Evolutionary conservation across 2,888 invertebrate genomes (phyloP).

Genomic region (Pheosia tremula): DNA sequence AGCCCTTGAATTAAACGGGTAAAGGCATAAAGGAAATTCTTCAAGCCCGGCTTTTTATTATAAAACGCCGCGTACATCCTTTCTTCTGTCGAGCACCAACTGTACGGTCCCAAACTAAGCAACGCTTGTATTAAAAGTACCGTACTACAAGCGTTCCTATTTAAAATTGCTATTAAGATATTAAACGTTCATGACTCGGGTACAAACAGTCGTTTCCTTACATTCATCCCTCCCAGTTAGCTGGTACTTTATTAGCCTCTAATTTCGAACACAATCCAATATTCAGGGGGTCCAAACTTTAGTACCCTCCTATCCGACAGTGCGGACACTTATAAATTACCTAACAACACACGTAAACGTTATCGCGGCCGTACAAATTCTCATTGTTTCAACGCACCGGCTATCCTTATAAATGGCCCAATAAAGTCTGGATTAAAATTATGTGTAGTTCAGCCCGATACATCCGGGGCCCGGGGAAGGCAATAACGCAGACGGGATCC

Average conservation of each 20-base stretch:
- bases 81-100: neutral
- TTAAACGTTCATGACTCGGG: too few relatives aligned
- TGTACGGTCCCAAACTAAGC: too few relatives aligned
- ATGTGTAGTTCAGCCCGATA: conserved; percentile 50
- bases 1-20: conserved; percentile 25
- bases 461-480: conserved; percentile 38
- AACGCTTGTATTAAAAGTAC: too few relatives aligned
- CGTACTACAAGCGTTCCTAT: too few relatives aligned
- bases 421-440: conserved; percentile 56
- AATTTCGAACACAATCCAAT: conserved; percentile 4
- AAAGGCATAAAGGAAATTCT: conserved; percentile 15
- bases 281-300: conserved; percentile 22
- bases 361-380: conserved; percentile 19
- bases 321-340: conserved; percentile 6
- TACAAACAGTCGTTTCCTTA: too few relatives aligned
- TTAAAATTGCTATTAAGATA: too few relatives aligned
- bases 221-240: neutral
- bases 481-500: conserved; percentile 51
- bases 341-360: conserved; percentile 16
- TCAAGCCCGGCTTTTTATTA: conserved; percentile 34
- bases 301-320: neutral
- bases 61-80: neutral
- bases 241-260: neutral
- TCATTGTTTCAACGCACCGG: conserved; percentile 21
- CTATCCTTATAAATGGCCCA: conserved; percentile 42